Base-by-base conservation (phyloP, 2,888 invertebrate genomes). In the Aradus depressus region DNA sequence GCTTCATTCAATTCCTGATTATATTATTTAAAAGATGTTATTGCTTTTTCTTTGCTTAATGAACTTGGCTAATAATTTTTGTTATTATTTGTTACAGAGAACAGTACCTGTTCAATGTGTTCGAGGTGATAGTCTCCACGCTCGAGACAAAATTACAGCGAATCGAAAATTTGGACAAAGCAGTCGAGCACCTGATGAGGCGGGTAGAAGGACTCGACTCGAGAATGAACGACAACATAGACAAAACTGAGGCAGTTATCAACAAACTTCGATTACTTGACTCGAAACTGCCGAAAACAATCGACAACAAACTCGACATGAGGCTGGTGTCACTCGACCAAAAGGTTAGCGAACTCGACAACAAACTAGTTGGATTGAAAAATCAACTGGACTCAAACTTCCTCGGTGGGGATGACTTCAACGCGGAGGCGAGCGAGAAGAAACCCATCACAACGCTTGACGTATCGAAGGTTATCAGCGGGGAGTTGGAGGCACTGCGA, bases 51-150 rank as follows among this genome's bases (percentile, higher is more conserved):
- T n/a, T n/a, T n/a, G n/a, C n/a, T n/a, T n/a, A n/a, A n/a, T n/a
- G n/a, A n/a, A n/a, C n/a, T n/a, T n/a, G n/a, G n/a, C n/a, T 22
- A 18, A 5, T 41, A 32, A 44, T 6, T 38, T 16, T 4, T 10
- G 52, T 53, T 59, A 63, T 59, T 60, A 60, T 68, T 70, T 72
- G 66, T 79, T 79, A 56, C 81, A 88, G 88, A 69, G 88, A 88
- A 68, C 85, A 87, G 68, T 87, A 88, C 67, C 76, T 89, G 57
- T 82, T 87, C 70, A 85, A 85, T 67, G 84, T 90, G 50, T 89
- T 90, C 70, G 89, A 89, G 69, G 86, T 87, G 49, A 87, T 91
- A 60, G 87, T 89, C 53, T 85, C 87, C 61, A 89, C 88, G 22
- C 70, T 89, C 61, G 89, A 90, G 67, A 84, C 86, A 4, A 89